Evolutionary conservation across 2,888 invertebrate species (phyloP).

Genomic region (Tipula confusa): DNA sequence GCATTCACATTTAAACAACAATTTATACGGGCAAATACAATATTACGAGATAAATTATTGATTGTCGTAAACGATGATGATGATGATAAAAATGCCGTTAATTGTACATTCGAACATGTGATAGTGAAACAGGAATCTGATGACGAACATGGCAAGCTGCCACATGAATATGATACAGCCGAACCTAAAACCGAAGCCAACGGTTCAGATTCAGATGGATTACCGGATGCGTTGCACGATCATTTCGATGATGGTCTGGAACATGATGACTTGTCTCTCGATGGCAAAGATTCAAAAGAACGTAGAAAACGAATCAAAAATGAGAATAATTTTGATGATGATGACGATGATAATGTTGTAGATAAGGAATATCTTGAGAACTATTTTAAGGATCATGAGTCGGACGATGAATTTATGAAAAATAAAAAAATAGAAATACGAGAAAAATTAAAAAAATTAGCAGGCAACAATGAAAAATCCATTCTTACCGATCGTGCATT

Average conservation of each 20-base stretch:
- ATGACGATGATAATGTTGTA: not conserved
- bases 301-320: not conserved
- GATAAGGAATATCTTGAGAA: conserved; percentile 12
- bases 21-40: conserved; percentile 13
- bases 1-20: conserved; percentile 26
- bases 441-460: not conserved
- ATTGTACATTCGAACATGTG: conserved; percentile 20
- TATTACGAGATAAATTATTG: not conserved
- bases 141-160: not conserved
- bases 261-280: not conserved
- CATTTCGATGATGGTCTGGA: conserved; percentile 3
- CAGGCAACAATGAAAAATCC: not conserved
- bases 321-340: not conserved
- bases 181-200: not conserved
- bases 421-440: not conserved
- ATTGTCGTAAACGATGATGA: not conserved
- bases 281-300: not conserved
- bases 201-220: not conserved
- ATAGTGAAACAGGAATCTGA: conserved; percentile 1
- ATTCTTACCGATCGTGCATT: not conserved
- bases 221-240: not conserved
- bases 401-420: conserved; percentile 28
- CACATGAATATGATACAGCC: not conserved
- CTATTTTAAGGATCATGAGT: conserved; percentile 27
- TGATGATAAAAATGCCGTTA: not conserved